phyloP scores from a whole-genome alignment of 2,797 vertebrate species.

The Nothura maculosa region DNA sequence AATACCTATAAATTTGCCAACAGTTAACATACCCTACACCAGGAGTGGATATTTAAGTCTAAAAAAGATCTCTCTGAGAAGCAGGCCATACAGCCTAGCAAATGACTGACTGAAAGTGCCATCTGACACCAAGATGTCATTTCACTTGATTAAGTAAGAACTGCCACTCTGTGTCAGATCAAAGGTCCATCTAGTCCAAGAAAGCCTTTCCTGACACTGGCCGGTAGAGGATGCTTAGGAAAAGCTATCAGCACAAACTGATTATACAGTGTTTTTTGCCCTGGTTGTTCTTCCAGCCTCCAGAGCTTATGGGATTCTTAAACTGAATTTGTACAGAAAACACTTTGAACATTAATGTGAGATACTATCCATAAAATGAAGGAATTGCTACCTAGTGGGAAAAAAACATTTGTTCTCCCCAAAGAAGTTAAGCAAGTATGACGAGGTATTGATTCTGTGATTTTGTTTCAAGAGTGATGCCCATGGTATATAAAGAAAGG shows the following conservation, averaged over 20 bases:
- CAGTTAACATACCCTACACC: background rate
- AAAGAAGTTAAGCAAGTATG: conserved; percentile 12
- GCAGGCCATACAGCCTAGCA: background rate
- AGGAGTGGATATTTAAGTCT: background rate
- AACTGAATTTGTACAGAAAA: background rate
- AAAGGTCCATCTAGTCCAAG: background rate
- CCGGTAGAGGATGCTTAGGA: background rate
- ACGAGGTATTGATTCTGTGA: background rate
- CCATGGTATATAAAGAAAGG: background rate
- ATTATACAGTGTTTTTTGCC: background rate
- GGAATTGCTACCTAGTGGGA: background rate
- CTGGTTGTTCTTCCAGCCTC: background rate
- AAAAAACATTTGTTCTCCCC: background rate
- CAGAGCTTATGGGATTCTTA: background rate
- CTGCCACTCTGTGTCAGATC: background rate
- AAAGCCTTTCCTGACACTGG: background rate
- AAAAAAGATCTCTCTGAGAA: background rate
- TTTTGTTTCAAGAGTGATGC: background rate
- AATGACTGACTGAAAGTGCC: background rate
- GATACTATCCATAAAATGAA: background rate
- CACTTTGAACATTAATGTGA: background rate
- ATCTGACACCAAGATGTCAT: background rate
- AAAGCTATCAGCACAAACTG: background rate
- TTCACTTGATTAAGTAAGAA: background rate
- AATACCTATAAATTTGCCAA: background rate